Percentiles rank a stretch among this genome's conserved stretches.
Conservation (phyloP, 1,140 invertebrate genomes). For the Cyclina sinensis region DNA sequence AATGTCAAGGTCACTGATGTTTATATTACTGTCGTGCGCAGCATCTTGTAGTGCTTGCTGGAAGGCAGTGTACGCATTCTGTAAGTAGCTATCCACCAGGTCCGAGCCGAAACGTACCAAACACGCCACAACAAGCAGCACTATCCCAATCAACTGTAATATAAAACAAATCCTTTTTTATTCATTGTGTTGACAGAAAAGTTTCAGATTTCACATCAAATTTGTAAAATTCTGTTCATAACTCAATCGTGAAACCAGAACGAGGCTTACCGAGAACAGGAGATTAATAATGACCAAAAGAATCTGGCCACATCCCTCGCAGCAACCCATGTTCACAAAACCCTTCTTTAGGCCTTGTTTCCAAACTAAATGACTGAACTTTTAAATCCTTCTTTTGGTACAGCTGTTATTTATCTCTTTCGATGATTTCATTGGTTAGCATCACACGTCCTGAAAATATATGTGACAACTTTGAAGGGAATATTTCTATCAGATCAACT, state of each 20-base stretch:
- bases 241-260: too few relatives aligned
- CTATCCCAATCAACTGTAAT: constrained; percentile 70
- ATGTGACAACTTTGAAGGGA: too few relatives aligned
- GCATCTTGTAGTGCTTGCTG: constrained; percentile 50
- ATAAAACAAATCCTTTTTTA: not conserved
- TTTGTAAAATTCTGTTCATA: not conserved
- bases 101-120: constrained; percentile 66
- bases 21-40: not conserved
- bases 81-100: constrained; percentile 57
- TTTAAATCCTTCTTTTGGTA: too few relatives aligned
- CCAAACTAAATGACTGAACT: too few relatives aligned
- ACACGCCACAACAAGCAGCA: constrained; percentile 68
- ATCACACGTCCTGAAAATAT: too few relatives aligned
- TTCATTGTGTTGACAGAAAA: not conserved
- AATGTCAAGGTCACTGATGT: constrained; percentile 64
- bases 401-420: too few relatives aligned
- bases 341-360: too few relatives aligned
- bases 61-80: constrained; percentile 58
- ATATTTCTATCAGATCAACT: too few relatives aligned
- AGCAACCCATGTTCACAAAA: constrained; percentile 31
- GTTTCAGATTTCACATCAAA: not conserved
- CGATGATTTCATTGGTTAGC: too few relatives aligned
- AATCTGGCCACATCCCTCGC: constrained; percentile 33
- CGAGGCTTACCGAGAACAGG: constrained; percentile 32
- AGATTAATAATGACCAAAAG: constrained; percentile 50